Percentiles rank a stretch among this genome's conserved stretches.
Evolutionary conservation across 2,797 vertebrate genomes (phyloP).

Genomic region (Thunnus albacares): DNA sequence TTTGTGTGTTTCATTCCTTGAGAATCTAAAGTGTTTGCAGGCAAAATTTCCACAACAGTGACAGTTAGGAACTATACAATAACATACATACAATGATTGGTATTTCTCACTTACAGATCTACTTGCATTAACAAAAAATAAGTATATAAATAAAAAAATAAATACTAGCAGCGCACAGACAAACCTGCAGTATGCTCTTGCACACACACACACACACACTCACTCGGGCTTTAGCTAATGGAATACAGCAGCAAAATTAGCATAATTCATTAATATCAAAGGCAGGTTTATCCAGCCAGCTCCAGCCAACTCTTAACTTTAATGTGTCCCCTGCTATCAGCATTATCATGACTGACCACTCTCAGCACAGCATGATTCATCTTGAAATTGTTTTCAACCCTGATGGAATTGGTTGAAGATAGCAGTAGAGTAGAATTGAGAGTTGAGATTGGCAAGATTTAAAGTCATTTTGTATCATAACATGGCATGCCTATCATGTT

Average conservation of each 20-base stretch:
- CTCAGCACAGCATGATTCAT: conserved; percentile 27
- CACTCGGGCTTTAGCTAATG: conserved; percentile 29
- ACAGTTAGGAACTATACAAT: conserved; percentile 29
- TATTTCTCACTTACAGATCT: no score
- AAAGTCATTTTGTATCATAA: neutral
- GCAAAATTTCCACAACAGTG: neutral
- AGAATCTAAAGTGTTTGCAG: no score
- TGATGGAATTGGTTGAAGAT: conserved; percentile 36
- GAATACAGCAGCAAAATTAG: conserved; percentile 59
- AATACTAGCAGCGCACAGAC: neutral
- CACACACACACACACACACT: conserved; percentile 14
- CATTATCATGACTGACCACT: conserved; percentile 53
- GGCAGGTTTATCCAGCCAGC: conserved; percentile 52
- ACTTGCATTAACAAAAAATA: no score
- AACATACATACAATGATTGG: no score
- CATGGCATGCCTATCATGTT: neutral
- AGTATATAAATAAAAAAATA: neutral
- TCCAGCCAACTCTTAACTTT: conserved; percentile 54
- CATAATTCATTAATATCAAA: conserved; percentile 71
- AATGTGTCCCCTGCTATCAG: conserved; percentile 56
- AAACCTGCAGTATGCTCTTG: no score
- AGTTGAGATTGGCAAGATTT: neutral
- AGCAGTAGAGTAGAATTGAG: neutral
- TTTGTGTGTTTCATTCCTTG: no score
- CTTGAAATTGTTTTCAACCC: conserved; percentile 37